Evolutionary conservation across 2,113 vertebrate genomes (phyloP).

Genomic region (Notiomystis cincta): DNA sequence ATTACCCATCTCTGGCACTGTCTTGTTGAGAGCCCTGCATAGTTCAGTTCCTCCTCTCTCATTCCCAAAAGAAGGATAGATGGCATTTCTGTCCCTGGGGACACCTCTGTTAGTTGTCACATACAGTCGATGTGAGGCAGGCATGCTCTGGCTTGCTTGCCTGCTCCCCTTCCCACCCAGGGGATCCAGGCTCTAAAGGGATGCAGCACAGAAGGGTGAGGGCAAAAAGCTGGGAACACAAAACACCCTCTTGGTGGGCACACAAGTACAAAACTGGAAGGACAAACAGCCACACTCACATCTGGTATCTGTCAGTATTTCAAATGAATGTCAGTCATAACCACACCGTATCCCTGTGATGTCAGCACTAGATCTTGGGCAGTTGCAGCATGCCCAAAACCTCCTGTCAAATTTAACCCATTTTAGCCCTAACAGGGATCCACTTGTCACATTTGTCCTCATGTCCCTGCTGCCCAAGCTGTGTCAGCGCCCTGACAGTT

Average conservation of each 20-base stretch:
- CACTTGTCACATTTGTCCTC: accelerated
- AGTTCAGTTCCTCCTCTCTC: not conserved
- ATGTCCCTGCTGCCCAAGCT: not conserved
- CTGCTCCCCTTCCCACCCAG: not conserved
- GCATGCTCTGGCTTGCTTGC: accelerated
- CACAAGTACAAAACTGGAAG: not conserved
- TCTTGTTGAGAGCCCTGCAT: not conserved
- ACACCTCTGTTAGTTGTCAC: not conserved
- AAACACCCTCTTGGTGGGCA: not conserved
- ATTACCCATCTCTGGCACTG: not conserved
- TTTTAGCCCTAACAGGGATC: not conserved
- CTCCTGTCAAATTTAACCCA: not conserved
- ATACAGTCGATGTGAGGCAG: accelerated
- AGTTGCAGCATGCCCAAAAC: not conserved
- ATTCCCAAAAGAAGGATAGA: not conserved
- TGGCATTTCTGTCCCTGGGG: not conserved
- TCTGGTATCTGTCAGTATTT: not conserved
- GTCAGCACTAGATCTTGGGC: not conserved
- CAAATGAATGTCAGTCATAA: not conserved
- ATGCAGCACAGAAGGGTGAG: not conserved
- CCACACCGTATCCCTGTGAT: not conserved
- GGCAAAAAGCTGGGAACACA: not conserved
- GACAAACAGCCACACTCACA: not conserved
- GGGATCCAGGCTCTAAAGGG: not conserved
- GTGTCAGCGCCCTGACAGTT: not conserved